These are phyloP conservation scores for Ramazzottius varieornatus DNA, from an alignment of 2,888 invertebrate species.

Conservation along the genomic window DNA sequence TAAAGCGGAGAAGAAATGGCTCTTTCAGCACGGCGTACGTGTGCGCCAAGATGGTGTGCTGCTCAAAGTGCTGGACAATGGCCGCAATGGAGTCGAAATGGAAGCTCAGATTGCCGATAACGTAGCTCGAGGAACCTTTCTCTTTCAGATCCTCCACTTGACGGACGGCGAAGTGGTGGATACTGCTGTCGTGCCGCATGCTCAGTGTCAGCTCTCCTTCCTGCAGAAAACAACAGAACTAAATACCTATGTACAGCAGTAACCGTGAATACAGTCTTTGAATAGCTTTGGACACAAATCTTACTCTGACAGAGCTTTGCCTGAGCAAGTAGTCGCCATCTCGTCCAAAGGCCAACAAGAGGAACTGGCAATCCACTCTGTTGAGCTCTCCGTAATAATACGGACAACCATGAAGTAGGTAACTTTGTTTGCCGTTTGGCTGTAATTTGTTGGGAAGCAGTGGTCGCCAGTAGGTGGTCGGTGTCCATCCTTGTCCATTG, in stretches of 20 bases:
- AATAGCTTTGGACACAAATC: too few relatives aligned
- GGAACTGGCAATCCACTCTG: not conserved
- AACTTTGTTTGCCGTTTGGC: too few relatives aligned
- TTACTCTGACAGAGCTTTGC: not conserved
- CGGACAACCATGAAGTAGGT: too few relatives aligned
- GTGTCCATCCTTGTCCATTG: not conserved
- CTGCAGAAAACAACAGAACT: not conserved
- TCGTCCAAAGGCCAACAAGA: not conserved
- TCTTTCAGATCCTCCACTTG: not conserved
- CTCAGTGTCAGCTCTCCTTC: not conserved
- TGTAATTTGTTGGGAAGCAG: not conserved
- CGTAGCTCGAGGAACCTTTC: not conserved
- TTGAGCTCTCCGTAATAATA: not conserved
- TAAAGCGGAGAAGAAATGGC: not conserved
- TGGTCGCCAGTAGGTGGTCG: not conserved
- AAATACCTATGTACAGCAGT: not conserved
- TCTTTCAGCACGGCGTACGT: not conserved
- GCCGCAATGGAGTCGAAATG: not conserved
- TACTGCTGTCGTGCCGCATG: not conserved
- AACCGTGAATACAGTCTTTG: not conserved
- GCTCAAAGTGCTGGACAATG: not conserved
- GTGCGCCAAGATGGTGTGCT: not conserved
- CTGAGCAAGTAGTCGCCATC: not conserved
- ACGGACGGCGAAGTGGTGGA: not conserved
- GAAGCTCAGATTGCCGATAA: not conserved